Conservation (phyloP, 2,888 invertebrate species). For the Chydorus sphaericus region DNA sequence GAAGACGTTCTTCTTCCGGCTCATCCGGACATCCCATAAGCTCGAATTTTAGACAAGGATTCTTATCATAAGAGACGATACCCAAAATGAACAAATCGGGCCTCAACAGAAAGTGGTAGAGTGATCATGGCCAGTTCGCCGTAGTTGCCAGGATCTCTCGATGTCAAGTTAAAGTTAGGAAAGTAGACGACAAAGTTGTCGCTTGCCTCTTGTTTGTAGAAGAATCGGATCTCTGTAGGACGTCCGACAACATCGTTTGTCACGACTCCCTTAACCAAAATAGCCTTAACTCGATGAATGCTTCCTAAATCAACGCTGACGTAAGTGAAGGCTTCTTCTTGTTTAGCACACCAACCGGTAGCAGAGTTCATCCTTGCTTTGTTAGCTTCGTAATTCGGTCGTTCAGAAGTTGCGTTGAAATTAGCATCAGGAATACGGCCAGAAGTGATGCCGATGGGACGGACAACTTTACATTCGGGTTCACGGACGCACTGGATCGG, state of each 20-base stretch:
- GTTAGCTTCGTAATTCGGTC: slow-evolving; percentile 69
- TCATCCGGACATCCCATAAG: slow-evolving; percentile 84
- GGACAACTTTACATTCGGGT: slow-evolving; percentile 85
- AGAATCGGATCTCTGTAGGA: slow-evolving; percentile 90
- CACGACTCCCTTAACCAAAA: slow-evolving; percentile 83
- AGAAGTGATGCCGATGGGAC: slow-evolving; percentile 76
- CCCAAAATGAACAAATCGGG: slow-evolving; percentile 78
- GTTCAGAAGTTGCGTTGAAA: slow-evolving; percentile 85
- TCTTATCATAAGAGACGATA: slow-evolving; percentile 91
- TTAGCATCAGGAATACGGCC: slow-evolving; percentile 87
- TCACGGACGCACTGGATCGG: slow-evolving; percentile 81
- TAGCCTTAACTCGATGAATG: slow-evolving; percentile 81
- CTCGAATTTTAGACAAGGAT: slow-evolving; percentile 90
- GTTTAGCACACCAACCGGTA: slow-evolving; percentile 93
- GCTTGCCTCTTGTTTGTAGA: slow-evolving; percentile 85
- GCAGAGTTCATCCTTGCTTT: slow-evolving; percentile 81
- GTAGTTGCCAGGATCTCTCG: slow-evolving; percentile 90
- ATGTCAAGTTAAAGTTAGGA: slow-evolving; percentile 87
- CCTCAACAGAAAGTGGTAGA: slow-evolving; percentile 81
- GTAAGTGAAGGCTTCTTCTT: slow-evolving; percentile 80
- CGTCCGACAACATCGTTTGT: slow-evolving; percentile 89
- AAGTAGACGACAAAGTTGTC: slow-evolving; percentile 95
- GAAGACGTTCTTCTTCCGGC: slow-evolving; percentile 59
- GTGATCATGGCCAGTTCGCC: slow-evolving; percentile 94
- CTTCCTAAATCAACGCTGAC: slow-evolving; percentile 88